These are phyloP conservation scores for Galeopsomyia nigrocyanea DNA, from an alignment of 2,888 invertebrate genomes.

Conservation along the genomic window DNA sequence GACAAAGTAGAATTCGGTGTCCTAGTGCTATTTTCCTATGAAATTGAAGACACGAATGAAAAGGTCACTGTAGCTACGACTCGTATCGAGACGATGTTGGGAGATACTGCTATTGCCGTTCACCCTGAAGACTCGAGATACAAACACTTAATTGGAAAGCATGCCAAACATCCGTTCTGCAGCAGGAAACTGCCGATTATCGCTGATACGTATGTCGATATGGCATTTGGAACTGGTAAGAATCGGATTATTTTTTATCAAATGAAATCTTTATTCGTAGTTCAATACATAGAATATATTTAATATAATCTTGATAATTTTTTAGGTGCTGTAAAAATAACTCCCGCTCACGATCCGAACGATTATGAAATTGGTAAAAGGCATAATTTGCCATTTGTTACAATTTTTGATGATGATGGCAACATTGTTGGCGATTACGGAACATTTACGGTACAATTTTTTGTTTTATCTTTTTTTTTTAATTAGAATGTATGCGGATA, in stretches of 20 bases:
- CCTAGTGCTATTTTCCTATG: constrained; percentile 92
- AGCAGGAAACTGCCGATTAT: constrained; percentile 88
- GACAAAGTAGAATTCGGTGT: constrained; percentile 94
- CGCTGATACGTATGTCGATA: constrained; percentile 94
- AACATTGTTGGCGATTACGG: constrained; percentile 84
- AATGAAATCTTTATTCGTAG: background rate
- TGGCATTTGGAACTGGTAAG: constrained; percentile 92
- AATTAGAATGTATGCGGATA: constrained; percentile 14
- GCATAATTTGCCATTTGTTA: constrained; percentile 88
- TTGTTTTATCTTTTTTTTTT: constrained; percentile 34
- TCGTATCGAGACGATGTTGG: constrained; percentile 97
- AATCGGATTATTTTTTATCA: background rate
- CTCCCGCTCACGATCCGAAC: constrained; percentile 96
- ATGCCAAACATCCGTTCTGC: constrained; percentile 89
- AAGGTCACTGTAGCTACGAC: constrained; percentile 97
- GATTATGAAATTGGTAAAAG: constrained; percentile 97
- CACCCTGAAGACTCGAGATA: constrained; percentile 93
- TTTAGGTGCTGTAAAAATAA: constrained; percentile 96
- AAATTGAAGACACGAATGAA: constrained; percentile 79
- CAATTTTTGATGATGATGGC: constrained; percentile 94
- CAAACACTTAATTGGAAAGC: constrained; percentile 84
- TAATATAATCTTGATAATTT: constrained; percentile 14
- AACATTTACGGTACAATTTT: constrained; percentile 75
- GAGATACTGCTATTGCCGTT: constrained; percentile 98
- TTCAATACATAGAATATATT: constrained; percentile 1